Evolutionary conservation across 1,140 invertebrate genomes (phyloP).

Genomic region (Sweltsa coloradensis): DNA sequence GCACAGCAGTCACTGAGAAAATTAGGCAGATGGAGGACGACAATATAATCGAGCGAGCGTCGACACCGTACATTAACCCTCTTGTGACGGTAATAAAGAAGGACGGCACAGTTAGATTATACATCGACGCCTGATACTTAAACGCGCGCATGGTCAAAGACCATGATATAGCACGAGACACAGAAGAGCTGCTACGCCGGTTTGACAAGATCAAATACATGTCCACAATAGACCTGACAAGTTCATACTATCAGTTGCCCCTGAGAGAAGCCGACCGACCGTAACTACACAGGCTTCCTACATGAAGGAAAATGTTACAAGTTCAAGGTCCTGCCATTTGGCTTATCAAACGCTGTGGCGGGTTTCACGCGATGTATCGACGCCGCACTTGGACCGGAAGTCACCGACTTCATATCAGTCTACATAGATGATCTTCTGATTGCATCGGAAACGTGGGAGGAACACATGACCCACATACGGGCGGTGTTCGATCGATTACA

Average conservation of each 20-base stretch:
- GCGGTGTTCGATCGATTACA: conserved; percentile 20
- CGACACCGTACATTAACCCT: background rate
- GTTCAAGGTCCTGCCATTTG: background rate
- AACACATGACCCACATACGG: conserved; percentile 15
- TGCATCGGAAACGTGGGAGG: conserved; percentile 7
- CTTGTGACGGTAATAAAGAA: background rate
- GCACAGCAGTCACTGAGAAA: background rate
- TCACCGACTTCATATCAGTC: background rate
- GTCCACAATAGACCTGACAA: conserved; percentile 25
- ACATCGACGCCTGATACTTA: background rate
- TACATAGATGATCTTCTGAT: conserved; percentile 17
- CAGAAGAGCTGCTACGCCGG: conserved; percentile 16
- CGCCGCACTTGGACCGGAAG: background rate
- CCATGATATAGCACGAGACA: background rate
- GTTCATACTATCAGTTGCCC: conserved; percentile 31
- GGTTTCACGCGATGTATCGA: background rate
- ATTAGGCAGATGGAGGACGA: background rate
- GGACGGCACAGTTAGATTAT: background rate
- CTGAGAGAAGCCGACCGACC: conserved; percentile 21
- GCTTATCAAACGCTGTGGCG: background rate
- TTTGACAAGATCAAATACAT: conserved; percentile 24
- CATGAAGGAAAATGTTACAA: background rate
- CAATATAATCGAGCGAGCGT: background rate
- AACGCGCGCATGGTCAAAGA: background rate
- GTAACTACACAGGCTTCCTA: conserved; percentile 23